Conservation (phyloP, 1,140 invertebrate species). For the Pissodes strobi region DNA sequence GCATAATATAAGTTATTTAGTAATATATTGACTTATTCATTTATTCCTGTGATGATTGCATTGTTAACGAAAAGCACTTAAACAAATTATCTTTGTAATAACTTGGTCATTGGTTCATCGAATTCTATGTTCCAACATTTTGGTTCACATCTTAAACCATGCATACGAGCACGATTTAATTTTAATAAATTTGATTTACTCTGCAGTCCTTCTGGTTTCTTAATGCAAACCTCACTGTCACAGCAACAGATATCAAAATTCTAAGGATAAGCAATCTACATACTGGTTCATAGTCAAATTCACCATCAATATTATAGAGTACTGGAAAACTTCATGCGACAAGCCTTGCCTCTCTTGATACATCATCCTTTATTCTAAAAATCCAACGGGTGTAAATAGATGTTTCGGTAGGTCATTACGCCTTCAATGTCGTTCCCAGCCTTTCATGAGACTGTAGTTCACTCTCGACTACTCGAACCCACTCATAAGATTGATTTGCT, state of each 20-base stretch:
- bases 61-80: too few relatives aligned
- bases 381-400: constrained; percentile 35
- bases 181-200: constrained; percentile 9
- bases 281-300: neutral
- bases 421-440: constrained; percentile 10
- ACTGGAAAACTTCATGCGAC: constrained; percentile 41
- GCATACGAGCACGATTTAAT: constrained; percentile 24
- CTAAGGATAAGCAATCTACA: constrained; percentile 8
- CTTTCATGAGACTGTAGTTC: constrained; percentile 15
- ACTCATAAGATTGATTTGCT: too few relatives aligned
- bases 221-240: too few relatives aligned
- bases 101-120: constrained; percentile 16
- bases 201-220: too few relatives aligned
- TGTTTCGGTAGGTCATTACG: constrained; percentile 15
- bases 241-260: constrained; percentile 19
- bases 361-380: constrained; percentile 43
- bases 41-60: too few relatives aligned
- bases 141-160: constrained; percentile 21
- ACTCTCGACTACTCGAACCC: constrained; percentile 7
- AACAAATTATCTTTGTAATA: too few relatives aligned
- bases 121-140: constrained; percentile 25
- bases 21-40: too few relatives aligned
- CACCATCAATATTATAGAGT: neutral
- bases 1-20: too few relatives aligned
- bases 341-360: constrained; percentile 40